Evolutionary conservation across 2,888 invertebrate species (phyloP).

Genomic region (Disparrhopalites patrizii): DNA sequence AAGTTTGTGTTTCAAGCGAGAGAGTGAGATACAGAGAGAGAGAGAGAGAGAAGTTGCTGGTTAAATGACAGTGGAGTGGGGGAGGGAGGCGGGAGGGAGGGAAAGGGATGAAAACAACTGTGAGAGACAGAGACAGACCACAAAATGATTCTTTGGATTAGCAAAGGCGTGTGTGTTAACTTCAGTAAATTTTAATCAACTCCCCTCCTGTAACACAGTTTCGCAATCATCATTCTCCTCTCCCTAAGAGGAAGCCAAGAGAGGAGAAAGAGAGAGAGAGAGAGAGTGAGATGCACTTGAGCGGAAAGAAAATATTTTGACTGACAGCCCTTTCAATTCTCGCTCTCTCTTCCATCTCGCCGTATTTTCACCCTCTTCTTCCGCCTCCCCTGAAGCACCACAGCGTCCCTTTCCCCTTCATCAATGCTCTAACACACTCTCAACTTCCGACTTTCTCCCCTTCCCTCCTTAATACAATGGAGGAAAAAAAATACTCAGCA

Average conservation of each 20-base stretch:
- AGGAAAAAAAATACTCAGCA: too few species aligned
- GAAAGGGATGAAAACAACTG: neutral
- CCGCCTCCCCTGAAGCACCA: neutral
- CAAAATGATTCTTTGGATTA: neutral
- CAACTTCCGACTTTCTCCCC: too few species aligned
- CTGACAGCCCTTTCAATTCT: neutral
- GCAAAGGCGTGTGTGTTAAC: neutral
- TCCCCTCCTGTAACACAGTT: neutral
- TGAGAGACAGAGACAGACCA: neutral
- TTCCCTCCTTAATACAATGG: too few species aligned
- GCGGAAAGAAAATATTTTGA: neutral
- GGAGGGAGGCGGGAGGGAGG: too few species aligned
- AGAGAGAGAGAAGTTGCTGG: too few species aligned
- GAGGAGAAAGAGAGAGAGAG: too few species aligned
- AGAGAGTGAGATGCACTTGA: constrained; percentile 2
- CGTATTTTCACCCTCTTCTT: neutral
- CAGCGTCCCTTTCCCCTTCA: too few species aligned
- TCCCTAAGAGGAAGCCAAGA: neutral
- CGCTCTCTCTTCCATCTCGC: neutral
- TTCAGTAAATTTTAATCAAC: neutral
- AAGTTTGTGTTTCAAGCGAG: too few species aligned
- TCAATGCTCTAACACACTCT: too few species aligned
- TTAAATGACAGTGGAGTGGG: too few species aligned
- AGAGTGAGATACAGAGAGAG: too few species aligned
- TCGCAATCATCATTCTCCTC: too few species aligned